Base-by-base conservation (phyloP, 2,888 invertebrate genomes). In the Oxycera nigricornis region DNA sequence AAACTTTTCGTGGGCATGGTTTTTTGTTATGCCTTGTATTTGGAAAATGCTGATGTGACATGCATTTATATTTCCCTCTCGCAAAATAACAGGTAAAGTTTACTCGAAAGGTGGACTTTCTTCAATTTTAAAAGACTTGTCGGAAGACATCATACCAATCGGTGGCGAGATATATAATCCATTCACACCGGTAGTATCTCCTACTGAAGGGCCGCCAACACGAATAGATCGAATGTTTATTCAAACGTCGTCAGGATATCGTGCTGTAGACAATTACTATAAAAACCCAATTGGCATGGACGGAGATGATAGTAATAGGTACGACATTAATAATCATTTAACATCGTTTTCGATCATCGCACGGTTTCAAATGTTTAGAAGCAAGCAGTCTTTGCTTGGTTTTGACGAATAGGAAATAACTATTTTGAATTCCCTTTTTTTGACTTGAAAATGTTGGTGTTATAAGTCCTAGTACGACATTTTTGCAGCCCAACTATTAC, bases 161-260 rank as follows among this genome's bases (percentile, higher is more conserved):
- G 82, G 83, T 75, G 85, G 84, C 73, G 85, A 86, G 80, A 86
- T 86, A 79, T 86, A 86, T 80, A 86, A 86, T 82, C 85, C 85
- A 79, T 86, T 86, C 80, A 86, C 85, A 79, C 85, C 85, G 76
- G 86, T 86, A 77, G 84, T 86, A 78, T 86, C 85, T 72, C 85
- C 85, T 79, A 84, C 85, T 50, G 84, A 84, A 76, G 84, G 84
- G 79, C 82, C 83, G 78, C 82, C 84, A 79, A 81, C 83, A 77
- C 82, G 83, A 79, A 84, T 85, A 78, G 85, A 85, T 78, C 85
- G 85, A 82, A 84, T 86, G 83, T 86, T 86, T 80, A 81, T 86
- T 78, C 85, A 86, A 81, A 86, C 85, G 80, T 84, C 85, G 80
- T 84, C 84, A 73, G 86, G 86, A 77, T 86, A 86, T 82, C 83